phyloP scores from a whole-genome alignment of 2,113 vertebrate genomes.

The Corythornis vintsioides region DNA sequence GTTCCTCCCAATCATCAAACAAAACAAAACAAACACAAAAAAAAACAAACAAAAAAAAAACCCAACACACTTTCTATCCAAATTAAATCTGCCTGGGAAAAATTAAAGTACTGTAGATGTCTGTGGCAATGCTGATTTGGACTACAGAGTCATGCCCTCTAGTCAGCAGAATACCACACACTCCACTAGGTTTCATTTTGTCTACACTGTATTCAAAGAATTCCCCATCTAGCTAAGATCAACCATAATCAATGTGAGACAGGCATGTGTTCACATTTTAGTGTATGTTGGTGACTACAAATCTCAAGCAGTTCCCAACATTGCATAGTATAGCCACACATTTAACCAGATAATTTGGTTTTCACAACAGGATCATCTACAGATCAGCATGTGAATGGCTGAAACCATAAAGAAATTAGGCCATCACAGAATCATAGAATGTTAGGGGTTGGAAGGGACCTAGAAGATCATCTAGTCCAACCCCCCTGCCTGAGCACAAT shows the following conservation, averaged over 20 bases:
- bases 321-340: not conserved
- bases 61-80: not conserved
- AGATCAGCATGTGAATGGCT: not conserved
- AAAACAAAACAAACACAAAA: not conserved
- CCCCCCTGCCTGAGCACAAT: too few species aligned
- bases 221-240: not conserved
- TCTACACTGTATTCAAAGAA: not conserved
- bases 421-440: too few species aligned
- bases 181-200: not conserved
- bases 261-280: not conserved
- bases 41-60: too few species aligned
- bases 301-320: not conserved
- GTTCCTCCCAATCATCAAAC: not conserved
- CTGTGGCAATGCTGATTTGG: not conserved
- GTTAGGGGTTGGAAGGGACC: too few species aligned
- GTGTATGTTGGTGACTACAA: not conserved
- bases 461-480: too few species aligned
- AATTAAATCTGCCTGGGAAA: not conserved
- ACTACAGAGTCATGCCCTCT: not conserved
- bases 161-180: not conserved
- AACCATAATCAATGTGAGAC: not conserved
- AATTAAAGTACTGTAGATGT: not conserved
- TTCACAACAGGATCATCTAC: not conserved
- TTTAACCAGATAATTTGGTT: not conserved
- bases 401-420: not conserved